A percentile compares a stretch with the other conserved stretches of the same genome.
phyloP scores from a whole-genome alignment of 2,888 invertebrate species.

The Cremastinae sp. region DNA sequence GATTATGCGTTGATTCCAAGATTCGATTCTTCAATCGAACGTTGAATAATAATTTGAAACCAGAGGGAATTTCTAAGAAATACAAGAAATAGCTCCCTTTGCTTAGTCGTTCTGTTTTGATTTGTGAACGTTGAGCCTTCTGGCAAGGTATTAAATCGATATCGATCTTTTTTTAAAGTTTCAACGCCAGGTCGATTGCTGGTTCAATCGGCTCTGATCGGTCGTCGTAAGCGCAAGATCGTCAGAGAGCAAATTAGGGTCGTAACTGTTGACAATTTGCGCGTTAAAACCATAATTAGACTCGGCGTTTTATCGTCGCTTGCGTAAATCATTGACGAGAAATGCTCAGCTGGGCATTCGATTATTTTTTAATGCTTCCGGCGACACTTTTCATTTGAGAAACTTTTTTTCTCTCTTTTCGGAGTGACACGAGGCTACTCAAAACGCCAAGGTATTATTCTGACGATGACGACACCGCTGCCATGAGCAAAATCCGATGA shows the following conservation, averaged over 20 bases:
- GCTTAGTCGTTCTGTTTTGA: conserved; percentile 24
- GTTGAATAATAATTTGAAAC: not conserved
- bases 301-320: not conserved
- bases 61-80: not conserved
- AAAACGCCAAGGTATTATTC: too few relatives aligned
- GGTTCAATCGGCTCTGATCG: conserved; percentile 69
- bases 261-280: not conserved
- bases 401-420: not conserved
- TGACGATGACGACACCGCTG: too few relatives aligned
- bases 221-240: conserved; percentile 40
- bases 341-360: conserved; percentile 10
- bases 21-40: not conserved
- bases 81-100: not conserved
- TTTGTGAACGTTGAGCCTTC: conserved; percentile 60
- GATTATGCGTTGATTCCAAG: too few relatives aligned
- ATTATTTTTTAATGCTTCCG: not conserved
- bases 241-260: conserved; percentile 3
- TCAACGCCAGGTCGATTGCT: conserved; percentile 68
- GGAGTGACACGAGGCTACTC: too few relatives aligned
- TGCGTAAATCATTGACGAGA: conserved; percentile 23
- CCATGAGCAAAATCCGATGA: too few relatives aligned
- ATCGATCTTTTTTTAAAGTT: conserved; percentile 41
- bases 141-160: conserved; percentile 64
- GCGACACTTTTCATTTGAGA: too few relatives aligned
- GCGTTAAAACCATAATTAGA: not conserved